These are phyloP conservation scores for Serilophus lunatus DNA, from an alignment of 2,113 vertebrate species.

Conservation along the genomic window DNA sequence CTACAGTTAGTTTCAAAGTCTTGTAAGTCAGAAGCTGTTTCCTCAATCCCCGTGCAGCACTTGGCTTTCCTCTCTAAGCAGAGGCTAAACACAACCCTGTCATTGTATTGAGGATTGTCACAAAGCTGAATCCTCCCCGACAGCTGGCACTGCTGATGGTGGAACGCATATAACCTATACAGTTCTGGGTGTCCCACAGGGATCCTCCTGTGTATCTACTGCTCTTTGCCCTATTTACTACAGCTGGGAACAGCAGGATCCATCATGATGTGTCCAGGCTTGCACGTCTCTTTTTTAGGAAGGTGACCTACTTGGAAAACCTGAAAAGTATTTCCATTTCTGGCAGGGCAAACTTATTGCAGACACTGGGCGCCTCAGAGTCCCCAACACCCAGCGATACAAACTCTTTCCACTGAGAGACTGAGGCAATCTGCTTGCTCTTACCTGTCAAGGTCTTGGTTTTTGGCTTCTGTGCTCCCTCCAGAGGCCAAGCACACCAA, in stretches of 20 bases:
- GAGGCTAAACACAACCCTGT: not conserved
- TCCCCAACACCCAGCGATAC: not conserved
- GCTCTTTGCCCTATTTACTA: not conserved
- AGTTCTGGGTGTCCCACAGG: not conserved
- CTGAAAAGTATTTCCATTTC: not conserved
- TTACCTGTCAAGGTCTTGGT: not conserved
- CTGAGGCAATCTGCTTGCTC: not conserved
- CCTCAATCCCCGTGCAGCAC: not conserved
- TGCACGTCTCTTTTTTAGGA: not conserved
- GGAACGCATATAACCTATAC: fast-evolving
- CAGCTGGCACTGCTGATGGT: not conserved
- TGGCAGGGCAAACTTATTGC: not conserved
- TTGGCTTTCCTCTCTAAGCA: not conserved
- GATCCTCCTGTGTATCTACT: not conserved
- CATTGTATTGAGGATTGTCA: not conserved
- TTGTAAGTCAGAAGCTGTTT: not conserved
- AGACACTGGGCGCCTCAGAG: not conserved
- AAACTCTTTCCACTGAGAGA: not conserved
- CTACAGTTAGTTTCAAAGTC: not conserved
- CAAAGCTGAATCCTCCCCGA: not conserved
- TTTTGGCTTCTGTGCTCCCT: not conserved
- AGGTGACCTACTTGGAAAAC: not conserved
- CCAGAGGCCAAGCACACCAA: not conserved
- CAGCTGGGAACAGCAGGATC: not conserved
- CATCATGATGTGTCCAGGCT: not conserved